Conservation (phyloP, 2,797 vertebrate genomes). For the Etheostoma perlongum region DNA sequence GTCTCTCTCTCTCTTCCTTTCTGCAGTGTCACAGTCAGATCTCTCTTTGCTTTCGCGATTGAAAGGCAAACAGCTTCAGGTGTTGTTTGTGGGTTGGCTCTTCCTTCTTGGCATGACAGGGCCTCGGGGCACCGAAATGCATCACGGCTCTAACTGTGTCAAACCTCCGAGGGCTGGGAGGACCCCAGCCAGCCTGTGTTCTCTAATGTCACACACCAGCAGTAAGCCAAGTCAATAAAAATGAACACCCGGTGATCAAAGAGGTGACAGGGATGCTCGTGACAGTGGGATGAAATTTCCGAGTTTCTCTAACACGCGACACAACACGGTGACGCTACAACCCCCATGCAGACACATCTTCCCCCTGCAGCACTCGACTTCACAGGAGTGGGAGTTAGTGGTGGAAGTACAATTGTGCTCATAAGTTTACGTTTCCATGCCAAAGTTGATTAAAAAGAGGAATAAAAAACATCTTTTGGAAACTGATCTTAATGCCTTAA, state of each 20-base stretch:
- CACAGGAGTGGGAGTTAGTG: slow-evolving; percentile 34
- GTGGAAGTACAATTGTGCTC: too few species aligned
- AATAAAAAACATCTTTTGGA: too few species aligned
- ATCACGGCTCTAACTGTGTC: slow-evolving; percentile 74
- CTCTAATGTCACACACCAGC: slow-evolving; percentile 79
- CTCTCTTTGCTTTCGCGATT: slow-evolving; percentile 75
- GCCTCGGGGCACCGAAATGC: slow-evolving; percentile 75
- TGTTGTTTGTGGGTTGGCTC: slow-evolving; percentile 72
- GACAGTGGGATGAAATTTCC: slow-evolving; percentile 72
- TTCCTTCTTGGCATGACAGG: slow-evolving; percentile 78
- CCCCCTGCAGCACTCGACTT: slow-evolving; percentile 72
- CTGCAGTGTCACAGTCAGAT: slow-evolving; percentile 82
- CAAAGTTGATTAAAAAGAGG: too few species aligned
- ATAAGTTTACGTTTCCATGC: too few species aligned
- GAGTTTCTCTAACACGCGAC: slow-evolving; percentile 56
- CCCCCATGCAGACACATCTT: slow-evolving; percentile 48
- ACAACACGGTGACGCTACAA: slow-evolving; percentile 63
- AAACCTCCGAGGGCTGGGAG: slow-evolving; percentile 76
- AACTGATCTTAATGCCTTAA: too few species aligned
- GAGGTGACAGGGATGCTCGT: slow-evolving; percentile 74
- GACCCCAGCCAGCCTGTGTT: slow-evolving; percentile 78
- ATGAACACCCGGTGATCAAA: slow-evolving; percentile 81
- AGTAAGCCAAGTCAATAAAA: slow-evolving; percentile 81
- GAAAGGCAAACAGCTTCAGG: slow-evolving; percentile 83
- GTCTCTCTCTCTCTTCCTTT: slow-evolving; percentile 55